Evolutionary conservation across 2,888 invertebrate species (phyloP), one percentile per base, ranked within the genome.

Genomic region (Lampropteryx suffumata): DNA sequence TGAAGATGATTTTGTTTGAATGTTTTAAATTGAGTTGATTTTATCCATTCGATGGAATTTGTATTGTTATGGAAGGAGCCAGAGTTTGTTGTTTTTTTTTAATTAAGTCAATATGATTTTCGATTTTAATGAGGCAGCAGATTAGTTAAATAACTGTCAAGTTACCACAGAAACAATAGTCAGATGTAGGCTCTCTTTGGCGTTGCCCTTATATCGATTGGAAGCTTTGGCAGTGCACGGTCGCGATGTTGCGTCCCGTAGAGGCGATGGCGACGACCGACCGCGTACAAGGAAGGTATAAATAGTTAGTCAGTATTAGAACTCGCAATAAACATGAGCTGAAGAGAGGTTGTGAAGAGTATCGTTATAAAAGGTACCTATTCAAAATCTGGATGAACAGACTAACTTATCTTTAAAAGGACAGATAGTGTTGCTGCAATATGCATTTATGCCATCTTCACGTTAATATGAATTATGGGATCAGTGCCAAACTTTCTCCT

Each of bases 401-500:
- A 87, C 88, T 90, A 90, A 88, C 88, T 84, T 75, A 73, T 77
- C 71, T 74, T 70, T 67, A 64, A 72, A 64, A 73, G 66, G 73
- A 79, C 75, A 73, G 76, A 81, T 77, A 80, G 80, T 82, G 76
- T 78, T 86, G 87, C 86, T 86, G 82, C 87, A 87, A 86, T 86
- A 65, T 86, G 89, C 89, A 89, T 89, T 88, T 88, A 89, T 70
- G 86, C 84, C 82, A 87, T 83, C 84, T 83, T 84, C 79, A 81
- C 74, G 77, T 76, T 79, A 73, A 80, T 82, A 84, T 86, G 82
- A 83, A 86, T 84, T 80, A 79, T 82, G 87, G 84, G 87, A 87
- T 88, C 88, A 88, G 90, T 90, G 90, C 90, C 90, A 90, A 88
- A 90, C 87, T 86, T 88, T 85, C 84, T 84, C 81, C 77, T 87